Percentiles rank a stretch among this genome's conserved stretches.
Conservation (phyloP, 2,888 invertebrate genomes). For the Lampropteryx suffumata region DNA sequence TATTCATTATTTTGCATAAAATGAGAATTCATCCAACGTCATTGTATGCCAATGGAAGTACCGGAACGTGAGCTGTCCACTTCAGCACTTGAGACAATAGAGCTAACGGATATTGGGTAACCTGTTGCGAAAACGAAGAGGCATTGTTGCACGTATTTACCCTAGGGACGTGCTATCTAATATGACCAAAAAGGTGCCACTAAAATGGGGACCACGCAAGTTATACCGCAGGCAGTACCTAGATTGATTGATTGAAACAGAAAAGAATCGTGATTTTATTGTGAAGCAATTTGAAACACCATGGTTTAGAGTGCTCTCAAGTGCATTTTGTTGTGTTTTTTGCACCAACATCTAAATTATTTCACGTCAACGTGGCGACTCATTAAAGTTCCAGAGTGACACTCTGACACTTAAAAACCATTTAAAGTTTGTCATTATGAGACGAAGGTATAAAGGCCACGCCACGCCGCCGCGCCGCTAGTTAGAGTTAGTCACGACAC, state of each 20-base stretch:
- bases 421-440: conserved; percentile 9
- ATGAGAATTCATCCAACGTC: background rate
- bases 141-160: conserved; percentile 5
- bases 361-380: background rate
- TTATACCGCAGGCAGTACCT: no score
- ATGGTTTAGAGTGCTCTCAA: no score
- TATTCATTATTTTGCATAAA: no score
- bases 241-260: no score
- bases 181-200: no score
- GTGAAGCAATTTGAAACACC: no score
- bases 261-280: no score
- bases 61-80: conserved; percentile 5
- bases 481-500: no score
- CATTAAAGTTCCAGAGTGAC: conserved; percentile 5
- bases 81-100: conserved; percentile 32
- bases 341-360: background rate
- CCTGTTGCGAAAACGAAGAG: conserved; percentile 20
- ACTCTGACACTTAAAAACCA: conserved; percentile 12
- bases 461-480: no score
- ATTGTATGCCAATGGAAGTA: conserved; percentile 5
- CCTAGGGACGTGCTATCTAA: background rate
- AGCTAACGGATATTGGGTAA: conserved; percentile 32
- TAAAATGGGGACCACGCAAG: no score
- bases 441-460: conserved; percentile 1
- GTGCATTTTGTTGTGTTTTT: conserved; percentile 7